These are phyloP conservation scores for Streptopelia turtur DNA, from an alignment of 2,797 vertebrate genomes.

Conservation along the genomic window DNA sequence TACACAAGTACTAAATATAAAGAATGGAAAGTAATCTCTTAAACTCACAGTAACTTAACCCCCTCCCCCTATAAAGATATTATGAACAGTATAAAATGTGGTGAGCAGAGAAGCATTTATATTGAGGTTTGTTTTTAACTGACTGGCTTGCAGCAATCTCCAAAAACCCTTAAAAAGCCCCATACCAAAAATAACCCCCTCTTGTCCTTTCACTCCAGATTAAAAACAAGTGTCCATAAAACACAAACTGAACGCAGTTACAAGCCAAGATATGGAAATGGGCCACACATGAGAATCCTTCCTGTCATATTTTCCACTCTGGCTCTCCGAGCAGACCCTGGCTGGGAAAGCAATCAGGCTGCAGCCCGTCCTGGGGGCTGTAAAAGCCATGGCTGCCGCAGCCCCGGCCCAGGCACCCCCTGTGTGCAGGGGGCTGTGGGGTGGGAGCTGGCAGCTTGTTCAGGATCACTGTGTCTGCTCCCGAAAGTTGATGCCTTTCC, in stretches of 20 bases:
- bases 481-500: not conserved
- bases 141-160: constrained; percentile 37
- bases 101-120: constrained; percentile 28
- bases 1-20: not conserved
- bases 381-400: constrained; percentile 20
- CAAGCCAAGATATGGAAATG: constrained; percentile 60
- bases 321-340: not conserved
- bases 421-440: accelerated
- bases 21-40: constrained; percentile 34
- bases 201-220: constrained; percentile 54
- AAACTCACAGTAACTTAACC: constrained; percentile 48
- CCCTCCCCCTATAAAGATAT: constrained; percentile 26
- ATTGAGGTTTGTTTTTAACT: constrained; percentile 47
- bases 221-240: constrained; percentile 64
- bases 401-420: not conserved
- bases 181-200: constrained; percentile 41
- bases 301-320: constrained; percentile 66
- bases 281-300: constrained; percentile 69
- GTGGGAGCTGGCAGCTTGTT: not conserved
- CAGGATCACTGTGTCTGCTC: not conserved
- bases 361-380: constrained; percentile 33
- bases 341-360: constrained; percentile 56
- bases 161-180: constrained; percentile 4
- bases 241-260: not conserved
- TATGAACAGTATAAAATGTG: constrained; percentile 34